Evolutionary conservation across 2,888 invertebrate species (phyloP), one percentile per base, ranked within the genome.

Genomic region (Colostygia pectinataria): DNA sequence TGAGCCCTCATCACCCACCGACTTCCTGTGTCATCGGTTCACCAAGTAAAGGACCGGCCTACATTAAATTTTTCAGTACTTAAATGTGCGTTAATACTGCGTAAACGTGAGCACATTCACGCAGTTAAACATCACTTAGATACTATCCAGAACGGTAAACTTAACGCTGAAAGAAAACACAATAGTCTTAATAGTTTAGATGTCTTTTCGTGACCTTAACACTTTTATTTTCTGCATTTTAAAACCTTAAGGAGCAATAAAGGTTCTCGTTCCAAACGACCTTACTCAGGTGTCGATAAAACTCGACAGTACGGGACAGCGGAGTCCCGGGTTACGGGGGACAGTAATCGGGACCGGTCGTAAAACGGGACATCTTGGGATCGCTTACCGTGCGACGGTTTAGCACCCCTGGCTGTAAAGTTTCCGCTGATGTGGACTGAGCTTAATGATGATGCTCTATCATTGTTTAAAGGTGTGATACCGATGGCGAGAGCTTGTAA

Each of bases 211-310:
- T 27, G 8, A 38, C 40, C 41, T 41, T 5, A 31, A 18, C n/a
- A 23, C 36, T 36, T 47, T 40, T 36, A 40, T 45, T 45, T 36
- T 40, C 44, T 41, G 39, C 37, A 46, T 44, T 59, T 57, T 55
- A 46, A 51, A 45, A 46, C 51, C 57, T 55, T 61, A 59, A 60
- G 61, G 59, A 54, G 61, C 38, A 49, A 54, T 69, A 66, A 70
- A 68, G 57, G 51, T 43, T 29, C 45, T 47, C 73, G 71, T 74
- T 71, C 61, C 64, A 63, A 83, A 85, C 76, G 68, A 74, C 76
- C 85, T 87, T 84, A 87, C 79, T 84, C 86, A 87, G 88, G 84
- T 83, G 83, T 74, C 83, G 69, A 80, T 88, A 87, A 88, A 88
- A 66, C 20, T 20, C 5, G 18, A 18, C 18, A n/a, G n/a, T 20